Evolutionary conservation across 1,140 invertebrate species (phyloP).

Genomic region (Drosophila subpulchrella): DNA sequence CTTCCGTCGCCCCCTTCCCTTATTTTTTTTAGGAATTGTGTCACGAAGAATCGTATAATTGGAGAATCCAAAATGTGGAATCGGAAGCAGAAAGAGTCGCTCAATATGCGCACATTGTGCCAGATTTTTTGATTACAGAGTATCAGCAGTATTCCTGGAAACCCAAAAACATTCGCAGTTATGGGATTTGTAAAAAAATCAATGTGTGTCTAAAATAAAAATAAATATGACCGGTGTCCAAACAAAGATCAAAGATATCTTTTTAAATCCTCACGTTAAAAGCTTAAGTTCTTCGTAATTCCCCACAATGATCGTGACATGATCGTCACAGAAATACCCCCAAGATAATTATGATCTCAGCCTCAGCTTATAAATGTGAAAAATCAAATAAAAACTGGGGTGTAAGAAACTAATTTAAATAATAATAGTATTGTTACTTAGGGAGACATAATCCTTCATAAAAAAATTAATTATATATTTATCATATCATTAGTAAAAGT

Average conservation of each 20-base stretch:
- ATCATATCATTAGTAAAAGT: too few species aligned
- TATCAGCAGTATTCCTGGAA: conserved; percentile 6
- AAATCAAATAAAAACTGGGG: background rate
- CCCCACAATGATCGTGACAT: conserved; percentile 6
- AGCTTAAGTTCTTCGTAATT: conserved; percentile 7
- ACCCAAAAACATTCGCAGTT: too few species aligned
- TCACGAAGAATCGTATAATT: conserved; percentile 41
- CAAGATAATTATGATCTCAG: background rate
- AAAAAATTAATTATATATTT: too few species aligned
- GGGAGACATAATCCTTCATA: too few species aligned
- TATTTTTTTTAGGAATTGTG: conserved; percentile 61
- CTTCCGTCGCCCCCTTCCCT: conserved; percentile 40
- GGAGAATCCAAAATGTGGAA: conserved; percentile 27
- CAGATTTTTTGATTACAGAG: conserved; percentile 20
- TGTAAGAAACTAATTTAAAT: background rate
- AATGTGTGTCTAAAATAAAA: background rate
- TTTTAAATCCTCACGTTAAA: background rate
- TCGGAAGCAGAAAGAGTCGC: conserved; percentile 19
- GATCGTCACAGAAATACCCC: conserved; percentile 10
- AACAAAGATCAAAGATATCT: conserved; percentile 12
- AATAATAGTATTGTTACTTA: too few species aligned
- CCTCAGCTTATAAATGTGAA: background rate
- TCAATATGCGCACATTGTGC: conserved; percentile 67
- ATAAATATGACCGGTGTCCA: conserved; percentile 1
- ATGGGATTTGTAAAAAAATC: background rate